Percentiles rank a stretch among this genome's conserved stretches.
Conservation (phyloP, 2,113 vertebrate species). For the Alethe castanea region DNA sequence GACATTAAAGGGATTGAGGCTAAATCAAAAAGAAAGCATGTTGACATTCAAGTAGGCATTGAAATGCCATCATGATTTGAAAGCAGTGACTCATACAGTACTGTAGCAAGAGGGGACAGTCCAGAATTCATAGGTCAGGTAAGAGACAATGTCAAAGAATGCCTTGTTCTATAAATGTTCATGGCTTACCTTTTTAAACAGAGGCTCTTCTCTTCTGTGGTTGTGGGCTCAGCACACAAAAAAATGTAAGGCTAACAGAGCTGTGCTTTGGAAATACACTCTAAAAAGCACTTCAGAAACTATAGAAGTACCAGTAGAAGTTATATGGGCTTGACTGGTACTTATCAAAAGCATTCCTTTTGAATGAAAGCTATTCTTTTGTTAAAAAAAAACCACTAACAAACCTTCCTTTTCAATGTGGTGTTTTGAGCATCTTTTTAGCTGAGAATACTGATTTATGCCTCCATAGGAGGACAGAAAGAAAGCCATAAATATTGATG, state of each 20-base stretch:
- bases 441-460: background rate
- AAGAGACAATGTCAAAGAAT: constrained; percentile 48
- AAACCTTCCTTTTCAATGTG: background rate
- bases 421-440: background rate
- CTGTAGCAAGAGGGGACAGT: constrained; percentile 49
- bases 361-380: background rate
- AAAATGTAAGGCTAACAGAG: background rate
- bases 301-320: background rate
- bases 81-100: constrained; percentile 39
- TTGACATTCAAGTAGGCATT: constrained; percentile 51
- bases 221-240: constrained; percentile 34
- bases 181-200: constrained; percentile 24
- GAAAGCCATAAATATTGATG: background rate
- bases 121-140: constrained; percentile 51
- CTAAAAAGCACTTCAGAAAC: background rate
- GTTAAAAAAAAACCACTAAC: background rate
- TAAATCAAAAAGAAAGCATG: constrained; percentile 58
- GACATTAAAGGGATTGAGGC: constrained; percentile 51
- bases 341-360: background rate
- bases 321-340: background rate
- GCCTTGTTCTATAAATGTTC: constrained; percentile 31
- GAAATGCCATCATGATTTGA: constrained; percentile 56
- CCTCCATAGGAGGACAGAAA: background rate
- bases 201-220: constrained; percentile 57
- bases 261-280: constrained; percentile 24